Base-by-base conservation (phyloP, 2,888 invertebrate species). In the Thecocarcelia acutangulata region DNA sequence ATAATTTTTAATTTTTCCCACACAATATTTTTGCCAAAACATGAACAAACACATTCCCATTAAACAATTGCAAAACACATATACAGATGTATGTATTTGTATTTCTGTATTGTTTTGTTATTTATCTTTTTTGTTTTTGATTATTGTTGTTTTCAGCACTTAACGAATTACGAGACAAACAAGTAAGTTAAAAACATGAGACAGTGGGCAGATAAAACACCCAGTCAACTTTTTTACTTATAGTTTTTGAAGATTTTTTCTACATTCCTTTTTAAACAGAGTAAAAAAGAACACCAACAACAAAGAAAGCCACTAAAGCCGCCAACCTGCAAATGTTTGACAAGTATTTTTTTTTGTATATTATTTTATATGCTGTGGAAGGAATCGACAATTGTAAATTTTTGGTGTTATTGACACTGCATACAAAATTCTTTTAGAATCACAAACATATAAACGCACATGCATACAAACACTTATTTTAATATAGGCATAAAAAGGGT, bases 351-450 rank as follows among this genome's bases (percentile, higher is more conserved):
- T 12, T 42, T 64, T 33, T 9, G 33, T 5, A 1, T 33, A 13
- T 46, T 48, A 2, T 28, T 66, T 17, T 58, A 17, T 28, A 37
- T 52, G 28, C 8, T 13, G 28, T 37, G 44, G 44, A 17, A 68
- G 11, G 56, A 59, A 59, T 15, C 40, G 37, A 17, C n/a, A 66
- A 42, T n/a, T 40, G 19, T 50, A 42, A 52, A 48, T 58, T 73
- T 70, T 40, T 64, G 46, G 56, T 58, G 64, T 59, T 72, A 61
- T 72, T 79, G 52, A 73, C 59, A 68, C 44, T 52, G 72, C 37
- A 66, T 52, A 70, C n/a, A 50, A 52, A 24, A 5, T 24, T 24
- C 24, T 37, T 33, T 50, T 70, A 24, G 12, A 56, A 4, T 11
- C 46, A 63, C 17, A 59, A 33, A 54, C 48, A 58, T 4, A 42